Evolutionary conservation across 2,797 vertebrate genomes (phyloP).

Genomic region (Fistularia tabacaria): DNA sequence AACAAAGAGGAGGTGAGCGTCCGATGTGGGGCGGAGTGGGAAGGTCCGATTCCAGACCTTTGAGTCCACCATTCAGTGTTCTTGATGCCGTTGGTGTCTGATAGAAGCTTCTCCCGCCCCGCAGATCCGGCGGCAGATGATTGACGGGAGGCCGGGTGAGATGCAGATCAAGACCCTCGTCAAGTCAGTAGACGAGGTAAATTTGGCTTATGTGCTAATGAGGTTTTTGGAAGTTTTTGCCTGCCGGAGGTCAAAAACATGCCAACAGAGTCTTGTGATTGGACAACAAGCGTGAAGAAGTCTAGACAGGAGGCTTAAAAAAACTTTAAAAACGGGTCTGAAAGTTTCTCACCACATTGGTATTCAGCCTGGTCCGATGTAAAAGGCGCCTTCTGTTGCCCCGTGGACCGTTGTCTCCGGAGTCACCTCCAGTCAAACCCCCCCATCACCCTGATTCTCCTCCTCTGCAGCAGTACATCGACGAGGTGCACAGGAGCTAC

Average conservation of each 20-base stretch:
- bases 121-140: conserved; percentile 95
- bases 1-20: conserved; percentile 89
- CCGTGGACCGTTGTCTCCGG: too few species aligned
- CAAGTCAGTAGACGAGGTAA: conserved; percentile 93
- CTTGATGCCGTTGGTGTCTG: conserved; percentile 14
- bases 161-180: conserved; percentile 87
- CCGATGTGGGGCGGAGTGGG: neutral
- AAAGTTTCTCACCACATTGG: too few species aligned
- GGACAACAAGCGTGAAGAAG: too few species aligned
- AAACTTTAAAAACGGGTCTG: too few species aligned
- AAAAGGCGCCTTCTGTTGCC: too few species aligned
- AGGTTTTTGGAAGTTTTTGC: too few species aligned
- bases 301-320: too few species aligned
- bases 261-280: too few species aligned
- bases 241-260: too few species aligned
- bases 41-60: neutral
- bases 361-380: too few species aligned
- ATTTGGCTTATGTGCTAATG: conserved; percentile 5
- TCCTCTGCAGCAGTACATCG: conserved; percentile 86
- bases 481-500: conserved; percentile 87
- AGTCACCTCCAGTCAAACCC: too few species aligned
- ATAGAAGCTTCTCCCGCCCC: neutral
- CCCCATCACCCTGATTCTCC: neutral
- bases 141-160: conserved; percentile 88
- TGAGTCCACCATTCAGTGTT: conserved; percentile 10